Percentiles rank a stretch among this genome's conserved stretches.
Evolutionary conservation across 2,888 invertebrate species (phyloP).

Genomic region (Chrysina gloriosa): DNA sequence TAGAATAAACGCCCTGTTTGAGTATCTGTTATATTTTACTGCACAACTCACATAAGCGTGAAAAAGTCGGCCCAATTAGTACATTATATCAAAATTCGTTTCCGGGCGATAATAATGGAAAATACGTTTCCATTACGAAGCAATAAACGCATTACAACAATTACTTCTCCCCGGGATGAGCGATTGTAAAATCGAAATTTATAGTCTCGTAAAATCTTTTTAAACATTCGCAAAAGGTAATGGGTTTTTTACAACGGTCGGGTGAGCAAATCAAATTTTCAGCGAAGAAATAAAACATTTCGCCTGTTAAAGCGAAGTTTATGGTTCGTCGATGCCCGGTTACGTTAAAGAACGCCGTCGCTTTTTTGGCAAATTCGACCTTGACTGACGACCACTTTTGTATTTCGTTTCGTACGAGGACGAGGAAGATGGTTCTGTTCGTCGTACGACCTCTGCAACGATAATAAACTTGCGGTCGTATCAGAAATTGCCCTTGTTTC

Average conservation of each 20-base stretch:
- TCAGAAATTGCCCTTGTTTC: too few species aligned
- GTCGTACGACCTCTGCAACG: too few species aligned
- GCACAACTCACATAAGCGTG: too few species aligned
- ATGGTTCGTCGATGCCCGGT: slow-evolving; percentile 1
- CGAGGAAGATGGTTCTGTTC: neutral
- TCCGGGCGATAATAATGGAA: too few species aligned
- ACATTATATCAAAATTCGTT: too few species aligned
- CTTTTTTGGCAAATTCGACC: slow-evolving; percentile 16
- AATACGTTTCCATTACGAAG: too few species aligned
- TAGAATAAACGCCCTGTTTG: too few species aligned
- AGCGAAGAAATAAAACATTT: neutral
- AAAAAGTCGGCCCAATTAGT: too few species aligned
- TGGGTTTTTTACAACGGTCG: slow-evolving; percentile 22
- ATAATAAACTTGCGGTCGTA: too few species aligned
- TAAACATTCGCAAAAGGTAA: slow-evolving; percentile 20
- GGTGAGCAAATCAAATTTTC: slow-evolving; percentile 19
- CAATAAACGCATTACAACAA: slow-evolving; percentile 14
- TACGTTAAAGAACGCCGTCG: slow-evolving; percentile 1
- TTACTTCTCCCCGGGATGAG: neutral
- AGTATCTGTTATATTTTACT: too few species aligned
- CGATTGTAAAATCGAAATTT: slow-evolving; percentile 9
- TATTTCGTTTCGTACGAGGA: neutral
- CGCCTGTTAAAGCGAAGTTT: slow-evolving; percentile 19
- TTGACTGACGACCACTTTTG: slow-evolving; percentile 9
- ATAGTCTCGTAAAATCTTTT: slow-evolving; percentile 21